Percentiles rank a stretch among this genome's conserved stretches.
These are phyloP conservation scores for Chorisops tibialis DNA, from an alignment of 2,888 invertebrate genomes.

Conservation along the genomic window DNA sequence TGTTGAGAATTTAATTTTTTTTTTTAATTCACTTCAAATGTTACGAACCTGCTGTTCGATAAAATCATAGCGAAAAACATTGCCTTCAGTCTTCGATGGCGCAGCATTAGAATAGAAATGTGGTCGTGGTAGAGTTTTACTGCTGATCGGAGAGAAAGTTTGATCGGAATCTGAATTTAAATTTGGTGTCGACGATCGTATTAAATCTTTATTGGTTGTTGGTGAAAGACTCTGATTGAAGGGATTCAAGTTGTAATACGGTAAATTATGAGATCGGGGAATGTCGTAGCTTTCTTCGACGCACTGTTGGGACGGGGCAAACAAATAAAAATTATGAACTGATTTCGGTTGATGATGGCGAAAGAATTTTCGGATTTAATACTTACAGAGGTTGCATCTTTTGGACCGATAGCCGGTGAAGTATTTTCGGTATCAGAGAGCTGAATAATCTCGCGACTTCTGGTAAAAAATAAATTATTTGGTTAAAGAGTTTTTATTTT, in stretches of 20 bases:
- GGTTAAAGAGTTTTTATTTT: too few relatives aligned
- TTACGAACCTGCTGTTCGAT: conserved; percentile 44
- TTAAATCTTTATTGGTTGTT: conserved; percentile 41
- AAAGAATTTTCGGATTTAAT: too few relatives aligned
- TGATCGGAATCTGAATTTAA: conserved; percentile 41
- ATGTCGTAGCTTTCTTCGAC: conserved; percentile 66
- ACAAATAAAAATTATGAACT: neutral
- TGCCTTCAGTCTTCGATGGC: conserved; percentile 52
- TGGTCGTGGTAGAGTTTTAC: conserved; percentile 43
- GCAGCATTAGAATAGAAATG: conserved; percentile 58
- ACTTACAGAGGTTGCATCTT: conserved; percentile 44
- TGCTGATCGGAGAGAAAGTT: conserved; percentile 35
- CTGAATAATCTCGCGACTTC: conserved; percentile 47
- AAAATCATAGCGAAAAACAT: conserved; percentile 57
- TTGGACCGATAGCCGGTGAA: conserved; percentile 51
- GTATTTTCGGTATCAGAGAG: conserved; percentile 52
- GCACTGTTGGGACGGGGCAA: conserved; percentile 28
- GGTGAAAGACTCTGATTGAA: conserved; percentile 36
- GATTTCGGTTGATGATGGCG: neutral
- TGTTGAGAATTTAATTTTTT: neutral
- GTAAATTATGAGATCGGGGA: conserved; percentile 63
- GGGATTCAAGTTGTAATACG: conserved; percentile 49
- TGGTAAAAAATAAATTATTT: conserved; percentile 33
- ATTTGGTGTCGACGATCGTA: conserved; percentile 50
- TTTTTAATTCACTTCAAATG: neutral